These are phyloP conservation scores for Takifugu rubripes DNA, from an alignment of 2,797 vertebrate genomes.

Conservation along the genomic window DNA sequence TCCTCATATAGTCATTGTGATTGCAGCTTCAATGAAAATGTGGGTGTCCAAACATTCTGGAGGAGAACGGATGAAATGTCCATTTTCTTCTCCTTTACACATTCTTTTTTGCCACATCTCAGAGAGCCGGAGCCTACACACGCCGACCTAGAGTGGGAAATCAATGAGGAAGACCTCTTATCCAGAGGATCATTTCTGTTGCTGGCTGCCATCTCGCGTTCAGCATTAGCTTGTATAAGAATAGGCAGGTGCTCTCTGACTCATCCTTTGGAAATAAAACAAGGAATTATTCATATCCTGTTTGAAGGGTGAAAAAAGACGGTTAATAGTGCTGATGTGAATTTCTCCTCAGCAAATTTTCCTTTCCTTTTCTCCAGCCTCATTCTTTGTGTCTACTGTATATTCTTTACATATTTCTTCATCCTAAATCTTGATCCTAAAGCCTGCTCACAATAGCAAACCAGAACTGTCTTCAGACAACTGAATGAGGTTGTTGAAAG, in stretches of 20 bases:
- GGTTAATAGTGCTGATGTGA: constrained; percentile 45
- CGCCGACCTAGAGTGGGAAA: constrained; percentile 49
- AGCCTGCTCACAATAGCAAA: constrained; percentile 5
- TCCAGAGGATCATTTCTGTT: constrained; percentile 36
- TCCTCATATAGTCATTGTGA: constrained; percentile 46
- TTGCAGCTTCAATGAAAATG: constrained; percentile 33
- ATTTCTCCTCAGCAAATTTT: constrained; percentile 3
- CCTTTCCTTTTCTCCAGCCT: constrained; percentile 11
- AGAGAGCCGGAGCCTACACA: constrained; percentile 51
- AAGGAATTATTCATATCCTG: constrained; percentile 58
- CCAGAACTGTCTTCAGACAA: constrained; percentile 6
- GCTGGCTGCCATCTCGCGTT: constrained; percentile 45
- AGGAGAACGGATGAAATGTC: constrained; percentile 46
- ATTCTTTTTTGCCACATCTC: constrained; percentile 4
- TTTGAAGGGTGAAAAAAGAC: constrained; percentile 41
- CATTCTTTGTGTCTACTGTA: not conserved
- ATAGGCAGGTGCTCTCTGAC: constrained; percentile 51
- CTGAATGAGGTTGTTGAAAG: constrained; percentile 13
- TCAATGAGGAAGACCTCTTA: constrained; percentile 63
- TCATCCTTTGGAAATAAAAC: constrained; percentile 65
- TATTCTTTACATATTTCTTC: not conserved
- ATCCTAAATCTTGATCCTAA: not conserved
- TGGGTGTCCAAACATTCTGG: constrained; percentile 44
- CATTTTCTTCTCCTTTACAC: constrained; percentile 22
- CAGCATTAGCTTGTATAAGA: constrained; percentile 52